phyloP scores from a whole-genome alignment of 2,797 vertebrate genomes.

The Fundulus diaphanus region DNA sequence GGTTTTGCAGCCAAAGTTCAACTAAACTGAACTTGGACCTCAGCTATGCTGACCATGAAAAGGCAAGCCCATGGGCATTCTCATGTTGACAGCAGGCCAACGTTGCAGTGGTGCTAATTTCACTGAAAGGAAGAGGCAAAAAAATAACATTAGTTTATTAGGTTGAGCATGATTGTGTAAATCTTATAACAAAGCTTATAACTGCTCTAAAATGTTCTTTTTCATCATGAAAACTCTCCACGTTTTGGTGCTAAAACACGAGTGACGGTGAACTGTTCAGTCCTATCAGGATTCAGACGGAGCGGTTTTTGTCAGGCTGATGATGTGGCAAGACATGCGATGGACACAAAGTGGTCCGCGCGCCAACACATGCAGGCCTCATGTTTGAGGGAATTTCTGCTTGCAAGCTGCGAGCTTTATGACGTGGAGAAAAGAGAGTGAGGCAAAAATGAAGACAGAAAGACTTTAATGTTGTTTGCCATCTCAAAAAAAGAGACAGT shows the following conservation, averaged over 20 bases:
- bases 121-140: not conserved
- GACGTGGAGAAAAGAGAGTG: conserved; percentile 15
- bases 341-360: conserved; percentile 23
- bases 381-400: conserved; percentile 54
- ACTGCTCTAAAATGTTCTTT: not conserved
- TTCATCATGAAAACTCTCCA: not conserved
- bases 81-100: not conserved
- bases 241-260: not conserved
- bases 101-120: conserved; percentile 1
- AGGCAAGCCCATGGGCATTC: conserved; percentile 7
- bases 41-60: conserved; percentile 18
- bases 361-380: conserved; percentile 62
- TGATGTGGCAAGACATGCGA: conserved; percentile 43
- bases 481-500: conserved; percentile 39
- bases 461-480: conserved; percentile 34
- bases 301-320: conserved; percentile 21
- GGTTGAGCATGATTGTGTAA: not conserved
- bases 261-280: not conserved
- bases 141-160: not conserved
- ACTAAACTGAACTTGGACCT: conserved; percentile 12
- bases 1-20: conserved; percentile 6
- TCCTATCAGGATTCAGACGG: not conserved
- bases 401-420: conserved; percentile 45
- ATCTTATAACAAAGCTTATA: not conserved
- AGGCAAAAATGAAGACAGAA: conserved; percentile 22